Conservation (phyloP, 1,140 invertebrate genomes). For the Branchinecta lynchi region DNA sequence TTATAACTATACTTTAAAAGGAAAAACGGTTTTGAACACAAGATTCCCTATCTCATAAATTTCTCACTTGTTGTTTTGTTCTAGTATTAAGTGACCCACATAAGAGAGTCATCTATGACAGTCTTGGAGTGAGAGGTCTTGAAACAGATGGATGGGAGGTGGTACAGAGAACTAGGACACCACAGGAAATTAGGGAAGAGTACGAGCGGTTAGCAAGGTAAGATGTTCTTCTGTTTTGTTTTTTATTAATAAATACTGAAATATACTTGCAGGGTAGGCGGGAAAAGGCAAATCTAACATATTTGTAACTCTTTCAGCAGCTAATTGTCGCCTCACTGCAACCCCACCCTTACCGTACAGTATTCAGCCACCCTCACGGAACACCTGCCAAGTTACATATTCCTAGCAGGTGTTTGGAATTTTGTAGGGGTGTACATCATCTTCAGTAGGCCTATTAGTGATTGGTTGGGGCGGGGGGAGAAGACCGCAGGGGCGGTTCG, state of each 20-base stretch:
- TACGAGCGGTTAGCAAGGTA: conserved; percentile 62
- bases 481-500: too few species aligned
- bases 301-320: conserved; percentile 3
- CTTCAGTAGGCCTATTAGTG: too few species aligned
- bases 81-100: conserved; percentile 59
- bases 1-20: too few species aligned
- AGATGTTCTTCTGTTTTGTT: not conserved
- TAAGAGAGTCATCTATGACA: conserved; percentile 63
- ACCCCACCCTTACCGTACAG: not conserved
- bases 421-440: too few species aligned
- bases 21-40: too few species aligned
- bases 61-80: conserved; percentile 23
- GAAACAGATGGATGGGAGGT: conserved; percentile 85
- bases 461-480: too few species aligned
- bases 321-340: not conserved
- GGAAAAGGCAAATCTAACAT: not conserved
- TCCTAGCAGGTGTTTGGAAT: too few species aligned
- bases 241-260: conserved; percentile 9
- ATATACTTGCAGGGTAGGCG: not conserved
- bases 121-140: conserved; percentile 55
- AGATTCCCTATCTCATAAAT: too few species aligned
- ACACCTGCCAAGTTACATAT: too few species aligned
- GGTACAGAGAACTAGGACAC: conserved; percentile 71
- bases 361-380: not conserved
- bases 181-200: conserved; percentile 83